These are phyloP conservation scores for Calycopis cecrops DNA, from an alignment of 1,140 invertebrate species.

Conservation along the genomic window DNA sequence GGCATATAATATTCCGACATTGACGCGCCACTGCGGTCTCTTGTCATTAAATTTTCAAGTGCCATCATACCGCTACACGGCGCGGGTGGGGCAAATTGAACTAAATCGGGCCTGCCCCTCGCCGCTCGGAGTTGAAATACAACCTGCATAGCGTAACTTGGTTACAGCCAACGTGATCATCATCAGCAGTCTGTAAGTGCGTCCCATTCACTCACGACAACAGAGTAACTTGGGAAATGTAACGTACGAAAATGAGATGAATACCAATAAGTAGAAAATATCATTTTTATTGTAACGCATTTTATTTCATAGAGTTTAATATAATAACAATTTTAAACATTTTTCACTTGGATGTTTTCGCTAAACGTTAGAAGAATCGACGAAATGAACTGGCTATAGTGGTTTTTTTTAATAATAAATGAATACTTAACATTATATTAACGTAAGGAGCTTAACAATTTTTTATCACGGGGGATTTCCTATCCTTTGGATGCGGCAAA, in stretches of 20 bases:
- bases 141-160: constrained; percentile 1
- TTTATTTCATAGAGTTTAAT: background rate
- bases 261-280: background rate
- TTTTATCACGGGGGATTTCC: too few relatives aligned
- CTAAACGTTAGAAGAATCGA: background rate
- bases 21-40: constrained; percentile 5
- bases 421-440: background rate
- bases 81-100: constrained; percentile 25
- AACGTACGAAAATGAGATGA: background rate
- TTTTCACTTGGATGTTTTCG: background rate
- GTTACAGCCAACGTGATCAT: background rate
- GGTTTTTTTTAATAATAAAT: background rate
- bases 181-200: background rate
- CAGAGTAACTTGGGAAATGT: background rate
- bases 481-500: too few relatives aligned
- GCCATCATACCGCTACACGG: constrained; percentile 19
- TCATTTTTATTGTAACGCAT: background rate
- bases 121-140: background rate
- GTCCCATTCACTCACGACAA: too few relatives aligned
- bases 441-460: too few relatives aligned
- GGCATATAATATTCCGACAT: constrained; percentile 17
- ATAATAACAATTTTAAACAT: background rate
- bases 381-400: background rate
- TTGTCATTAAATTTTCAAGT: constrained; percentile 29
- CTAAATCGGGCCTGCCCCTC: constrained; percentile 22